Evolutionary conservation across 2,113 vertebrate species (phyloP).

Genomic region (Nothoprocta pentlandii): DNA sequence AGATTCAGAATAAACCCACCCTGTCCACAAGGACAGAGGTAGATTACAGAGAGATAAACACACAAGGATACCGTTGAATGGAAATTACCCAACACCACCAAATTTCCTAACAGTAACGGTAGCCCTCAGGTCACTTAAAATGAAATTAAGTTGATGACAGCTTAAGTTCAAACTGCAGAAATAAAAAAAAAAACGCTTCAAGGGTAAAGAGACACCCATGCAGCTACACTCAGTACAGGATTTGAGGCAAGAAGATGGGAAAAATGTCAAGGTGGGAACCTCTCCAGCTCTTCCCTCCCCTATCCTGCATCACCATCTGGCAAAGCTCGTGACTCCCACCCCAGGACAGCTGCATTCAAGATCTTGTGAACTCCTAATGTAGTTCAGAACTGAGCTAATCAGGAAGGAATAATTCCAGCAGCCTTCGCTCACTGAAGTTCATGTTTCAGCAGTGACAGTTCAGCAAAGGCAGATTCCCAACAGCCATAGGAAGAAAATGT

Average conservation of each 20-base stretch:
- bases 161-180: neutral
- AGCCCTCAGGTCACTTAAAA: neutral
- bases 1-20: too few relatives aligned
- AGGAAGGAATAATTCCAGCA: neutral
- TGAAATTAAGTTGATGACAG: neutral
- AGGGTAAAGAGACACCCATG: neutral
- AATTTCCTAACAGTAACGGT: neutral
- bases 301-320: neutral
- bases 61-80: neutral
- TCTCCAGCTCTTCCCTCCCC: neutral
- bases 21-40: too few relatives aligned
- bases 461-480: neutral
- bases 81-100: neutral
- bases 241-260: neutral
- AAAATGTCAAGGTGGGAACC: rapidly evolving
- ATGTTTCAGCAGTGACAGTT: neutral
- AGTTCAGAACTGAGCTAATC: neutral
- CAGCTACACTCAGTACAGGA: neutral
- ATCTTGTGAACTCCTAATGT: neutral
- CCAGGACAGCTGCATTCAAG: neutral
- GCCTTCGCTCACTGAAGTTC: neutral
- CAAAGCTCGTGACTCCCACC: neutral
- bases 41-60: too few relatives aligned
- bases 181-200: neutral
- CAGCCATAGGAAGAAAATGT: neutral